Evolutionary conservation across 2,888 invertebrate species (phyloP).

Genomic region (Smittia sp.): DNA sequence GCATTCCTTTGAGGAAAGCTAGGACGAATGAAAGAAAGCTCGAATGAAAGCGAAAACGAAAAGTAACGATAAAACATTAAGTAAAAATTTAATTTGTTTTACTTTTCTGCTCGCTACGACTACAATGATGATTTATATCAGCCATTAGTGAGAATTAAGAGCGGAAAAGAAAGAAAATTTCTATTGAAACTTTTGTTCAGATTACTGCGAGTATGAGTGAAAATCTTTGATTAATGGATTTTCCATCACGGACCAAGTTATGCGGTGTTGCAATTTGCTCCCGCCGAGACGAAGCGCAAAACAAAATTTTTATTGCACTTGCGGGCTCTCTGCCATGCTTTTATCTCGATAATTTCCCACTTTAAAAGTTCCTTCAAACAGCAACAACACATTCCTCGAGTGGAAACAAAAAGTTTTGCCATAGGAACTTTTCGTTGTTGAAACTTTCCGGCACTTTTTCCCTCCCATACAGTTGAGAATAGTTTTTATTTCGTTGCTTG

Average conservation of each 20-base stretch:
- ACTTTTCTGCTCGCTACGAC: not conserved
- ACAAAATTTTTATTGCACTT: not conserved
- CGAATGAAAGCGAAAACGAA: not conserved
- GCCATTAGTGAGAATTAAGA: slow-evolving; percentile 28
- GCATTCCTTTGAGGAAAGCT: not conserved
- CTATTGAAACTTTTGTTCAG: not conserved
- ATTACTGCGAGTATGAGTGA: not conserved
- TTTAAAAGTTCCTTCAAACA: slow-evolving; percentile 5
- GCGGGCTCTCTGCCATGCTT: not conserved
- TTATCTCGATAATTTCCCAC: slow-evolving; percentile 31
- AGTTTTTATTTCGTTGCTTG: not conserved
- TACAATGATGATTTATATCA: slow-evolving; percentile 27
- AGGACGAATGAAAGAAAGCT: not conserved
- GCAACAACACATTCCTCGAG: not conserved
- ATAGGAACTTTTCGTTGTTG: not conserved
- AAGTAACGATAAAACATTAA: slow-evolving; percentile 3
- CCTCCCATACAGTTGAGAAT: not conserved
- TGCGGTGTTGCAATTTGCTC: not conserved
- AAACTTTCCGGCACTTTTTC: too few relatives aligned
- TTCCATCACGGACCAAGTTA: not conserved
- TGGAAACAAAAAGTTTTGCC: not conserved
- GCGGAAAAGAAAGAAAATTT: not conserved
- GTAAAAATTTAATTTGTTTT: slow-evolving; percentile 19
- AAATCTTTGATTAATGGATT: slow-evolving; percentile 23
- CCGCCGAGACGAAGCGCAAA: not conserved